Base-by-base conservation (phyloP, 2,888 invertebrate genomes). In the Drosophila birchii region DNA sequence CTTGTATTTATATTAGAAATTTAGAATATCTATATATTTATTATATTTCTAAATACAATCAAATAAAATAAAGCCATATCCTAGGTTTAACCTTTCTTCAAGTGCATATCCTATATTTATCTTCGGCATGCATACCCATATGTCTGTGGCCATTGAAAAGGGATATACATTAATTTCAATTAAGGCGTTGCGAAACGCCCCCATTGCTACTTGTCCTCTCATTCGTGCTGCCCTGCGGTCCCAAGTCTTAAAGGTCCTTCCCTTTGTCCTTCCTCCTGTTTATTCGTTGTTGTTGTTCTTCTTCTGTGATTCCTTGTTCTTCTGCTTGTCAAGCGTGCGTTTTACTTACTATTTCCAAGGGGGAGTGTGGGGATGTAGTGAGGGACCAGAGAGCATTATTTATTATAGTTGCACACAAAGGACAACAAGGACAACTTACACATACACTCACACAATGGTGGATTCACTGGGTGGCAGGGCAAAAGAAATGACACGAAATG, bases 101-200 rank as follows among this genome's bases (percentile, higher is more conserved):
- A 39, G 60, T 61, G 43, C 39, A 39, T 29, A 14, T 26, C 26
- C 8, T 14, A 23, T 18, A 61, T 9, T 41, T 41, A 41, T 57
- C 7, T 32, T 14, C n/a, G 9, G 6, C n/a, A 6, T 20, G 59
- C 49, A 47, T 14, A 39, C 9, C 47, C 61, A 68, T 71, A 67
- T 49, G 68, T 62, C 68, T 75, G 69, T 75, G 72, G 69, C 78
- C 81, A 86, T 86, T 75, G 81, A 80, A 88, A 87, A 84, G 71
- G 85, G 80, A 88, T 84, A 75, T 69, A 78, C 88, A 89, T 89
- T 89, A 90, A 89, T 89, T 86, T 90, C 90, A 86, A 90, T 89
- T 90, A 89, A 61, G 81, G 74, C 72, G 76, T 73, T 78, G 56
- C 53, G 56, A 41, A 74, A 73, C 78, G 78, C 86, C 77, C 77